These are phyloP conservation scores for Ophthalmolycus amberensis DNA, from an alignment of 2,113 vertebrate species.

Conservation along the genomic window DNA sequence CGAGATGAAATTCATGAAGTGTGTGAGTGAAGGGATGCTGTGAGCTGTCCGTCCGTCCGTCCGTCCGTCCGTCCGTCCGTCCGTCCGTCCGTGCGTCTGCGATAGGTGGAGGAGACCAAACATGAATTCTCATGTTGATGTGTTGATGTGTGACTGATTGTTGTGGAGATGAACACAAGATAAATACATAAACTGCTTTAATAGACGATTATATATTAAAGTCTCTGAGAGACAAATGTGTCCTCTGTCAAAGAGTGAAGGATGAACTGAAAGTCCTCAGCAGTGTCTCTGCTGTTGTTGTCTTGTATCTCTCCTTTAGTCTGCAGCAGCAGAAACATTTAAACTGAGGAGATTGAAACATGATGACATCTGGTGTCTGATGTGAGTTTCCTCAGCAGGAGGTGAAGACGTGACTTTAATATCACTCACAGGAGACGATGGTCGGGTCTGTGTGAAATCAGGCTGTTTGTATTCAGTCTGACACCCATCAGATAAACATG, in stretches of 20 bases:
- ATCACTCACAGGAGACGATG: conserved; percentile 7
- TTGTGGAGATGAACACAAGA: no score
- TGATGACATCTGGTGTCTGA: conserved; percentile 37
- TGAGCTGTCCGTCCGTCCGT: background rate
- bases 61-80: no score
- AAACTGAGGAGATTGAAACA: conserved; percentile 35
- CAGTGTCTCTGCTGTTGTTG: background rate
- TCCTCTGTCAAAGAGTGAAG: no score
- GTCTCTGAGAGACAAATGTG: no score
- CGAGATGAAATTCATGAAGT: conserved; percentile 65
- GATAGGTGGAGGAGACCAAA: no score
- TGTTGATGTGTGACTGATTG: background rate
- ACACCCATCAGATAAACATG: conserved; percentile 39
- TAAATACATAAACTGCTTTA: no score
- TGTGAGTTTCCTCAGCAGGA: conserved; percentile 54
- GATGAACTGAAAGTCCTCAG: no score
- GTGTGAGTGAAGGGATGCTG: conserved; percentile 45
- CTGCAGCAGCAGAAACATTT: background rate
- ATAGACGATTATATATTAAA: no score
- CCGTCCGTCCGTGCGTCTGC: no score
- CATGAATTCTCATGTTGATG: no score
- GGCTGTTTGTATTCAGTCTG: conserved; percentile 69
- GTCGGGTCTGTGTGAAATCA: conserved; percentile 47
- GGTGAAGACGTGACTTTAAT: conserved; percentile 43
- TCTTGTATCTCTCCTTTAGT: no score